Conservation (phyloP, 2,113 vertebrate species). For the Alligator mississippiensis region DNA sequence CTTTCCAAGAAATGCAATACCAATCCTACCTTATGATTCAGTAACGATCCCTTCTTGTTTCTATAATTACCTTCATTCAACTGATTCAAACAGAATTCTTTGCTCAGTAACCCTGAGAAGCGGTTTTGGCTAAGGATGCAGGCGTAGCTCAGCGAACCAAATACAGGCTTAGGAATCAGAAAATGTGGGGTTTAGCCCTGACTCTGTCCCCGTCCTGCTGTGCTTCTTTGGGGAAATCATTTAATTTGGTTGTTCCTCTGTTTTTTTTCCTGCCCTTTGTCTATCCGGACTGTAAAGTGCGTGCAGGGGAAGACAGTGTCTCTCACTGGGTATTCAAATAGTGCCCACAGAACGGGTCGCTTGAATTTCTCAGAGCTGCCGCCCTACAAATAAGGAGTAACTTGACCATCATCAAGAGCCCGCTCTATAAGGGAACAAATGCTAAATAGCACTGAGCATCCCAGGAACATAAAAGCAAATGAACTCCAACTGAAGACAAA, state of each 20-base stretch:
- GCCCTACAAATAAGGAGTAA: neutral
- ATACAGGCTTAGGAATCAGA: neutral
- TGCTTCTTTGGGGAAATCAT: neutral
- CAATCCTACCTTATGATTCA: neutral
- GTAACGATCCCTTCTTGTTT: rapidly evolving
- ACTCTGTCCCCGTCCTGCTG: neutral
- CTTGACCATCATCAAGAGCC: constrained; percentile 2
- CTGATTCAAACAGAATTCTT: neutral
- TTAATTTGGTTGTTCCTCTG: neutral
- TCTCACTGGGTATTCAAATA: neutral
- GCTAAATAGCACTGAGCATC: neutral
- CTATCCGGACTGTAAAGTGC: rapidly evolving
- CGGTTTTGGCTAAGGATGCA: neutral
- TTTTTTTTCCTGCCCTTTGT: neutral
- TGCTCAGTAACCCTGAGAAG: neutral
- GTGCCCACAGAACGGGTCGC: neutral
- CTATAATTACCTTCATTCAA: neutral
- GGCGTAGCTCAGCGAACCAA: neutral
- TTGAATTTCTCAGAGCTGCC: neutral
- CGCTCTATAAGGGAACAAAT: neutral
- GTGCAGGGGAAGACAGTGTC: neutral
- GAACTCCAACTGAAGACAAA: neutral
- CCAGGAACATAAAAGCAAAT: neutral
- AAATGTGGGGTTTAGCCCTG: too few species aligned
- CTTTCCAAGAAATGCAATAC: rapidly evolving